Evolutionary conservation across 2,113 vertebrate genomes (phyloP), one percentile per base, ranked within the genome.

Genomic region (Caretta caretta): DNA sequence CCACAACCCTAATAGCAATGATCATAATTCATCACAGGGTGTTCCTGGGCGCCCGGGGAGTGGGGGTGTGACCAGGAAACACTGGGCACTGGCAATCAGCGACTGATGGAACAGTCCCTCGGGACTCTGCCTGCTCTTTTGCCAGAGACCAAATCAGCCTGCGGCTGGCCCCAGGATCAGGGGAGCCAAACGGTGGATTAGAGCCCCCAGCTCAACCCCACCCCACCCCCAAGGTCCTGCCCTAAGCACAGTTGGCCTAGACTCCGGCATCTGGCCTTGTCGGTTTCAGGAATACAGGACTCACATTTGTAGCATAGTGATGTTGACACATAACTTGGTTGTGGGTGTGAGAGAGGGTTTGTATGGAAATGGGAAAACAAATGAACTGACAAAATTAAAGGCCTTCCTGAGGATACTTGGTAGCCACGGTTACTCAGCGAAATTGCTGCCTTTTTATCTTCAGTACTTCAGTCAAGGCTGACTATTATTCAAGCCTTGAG

Each of bases 321-420:
- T 10, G 65, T 1, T 1, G 10, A 20, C 8, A 87, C 87, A 1
- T 10, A 1, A 69, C 85, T 13, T n/a, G 1, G 0, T 2, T 1
- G 1, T 1, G 86, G 17, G 38, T 4, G 6, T 0, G 0, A 65
- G 3, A 25, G n/a, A 69, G 51, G 56, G 0, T 0, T 0, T 19
- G 42, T 76, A 38, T 48, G 75, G 46, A 0, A 2, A 1, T 3
- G 10, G 2, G 42, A 27, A 42, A 76, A n/a, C 50, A 65, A 19
- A 24, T 11, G n/a, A 16, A 31, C 12, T 1, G 85, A 88, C 31
- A 1, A 0, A 2, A 2, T 59, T 4, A 87, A 6, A 1, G 83
- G 69, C 85, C 95, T 91, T 51, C 88, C 29, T 72, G 56, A 88
- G 8, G 42, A 3, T 0, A 10, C 57, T 8, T 72, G 0, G 2